Percentiles rank a stretch among this genome's conserved stretches.
Conservation (phyloP, 2,888 invertebrate species). For the Pemphredon lugubris region DNA sequence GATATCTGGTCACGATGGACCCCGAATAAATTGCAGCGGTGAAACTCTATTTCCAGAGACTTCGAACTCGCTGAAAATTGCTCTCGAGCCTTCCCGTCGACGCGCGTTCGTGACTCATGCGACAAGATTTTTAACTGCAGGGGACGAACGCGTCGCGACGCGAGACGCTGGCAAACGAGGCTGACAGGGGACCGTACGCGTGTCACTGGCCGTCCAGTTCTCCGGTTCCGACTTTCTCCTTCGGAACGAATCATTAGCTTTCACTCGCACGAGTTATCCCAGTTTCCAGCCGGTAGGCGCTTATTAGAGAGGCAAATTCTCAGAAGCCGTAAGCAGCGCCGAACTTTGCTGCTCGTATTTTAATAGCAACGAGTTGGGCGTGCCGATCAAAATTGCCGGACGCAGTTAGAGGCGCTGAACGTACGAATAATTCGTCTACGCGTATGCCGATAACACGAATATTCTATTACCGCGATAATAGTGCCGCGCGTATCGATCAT, state of each 20-base stretch:
- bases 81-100: slow-evolving; percentile 26
- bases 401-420: too few species aligned
- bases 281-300: slow-evolving; percentile 57
- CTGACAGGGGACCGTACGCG: slow-evolving; percentile 40
- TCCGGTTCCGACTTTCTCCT: slow-evolving; percentile 64
- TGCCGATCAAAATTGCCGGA: too few species aligned
- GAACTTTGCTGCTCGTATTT: too few species aligned
- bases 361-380: too few species aligned
- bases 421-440: too few species aligned
- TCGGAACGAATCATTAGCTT: slow-evolving; percentile 68
- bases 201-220: slow-evolving; percentile 49
- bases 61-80: slow-evolving; percentile 24
- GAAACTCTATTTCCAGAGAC: slow-evolving; percentile 34
- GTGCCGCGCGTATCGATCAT: too few species aligned
- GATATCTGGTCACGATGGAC: slow-evolving; percentile 34
- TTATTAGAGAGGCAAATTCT: slow-evolving; percentile 56
- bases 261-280: slow-evolving; percentile 62
- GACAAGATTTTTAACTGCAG: slow-evolving; percentile 60
- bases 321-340: slow-evolving; percentile 5
- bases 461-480: too few species aligned
- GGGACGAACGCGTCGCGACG: too few species aligned
- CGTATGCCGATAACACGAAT: too few species aligned
- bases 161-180: slow-evolving; percentile 31
- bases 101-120: slow-evolving; percentile 49
- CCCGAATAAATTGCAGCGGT: slow-evolving; percentile 4